Base-by-base conservation (phyloP, 2,113 vertebrate genomes). In the Nycticryphes semicollaris region DNA sequence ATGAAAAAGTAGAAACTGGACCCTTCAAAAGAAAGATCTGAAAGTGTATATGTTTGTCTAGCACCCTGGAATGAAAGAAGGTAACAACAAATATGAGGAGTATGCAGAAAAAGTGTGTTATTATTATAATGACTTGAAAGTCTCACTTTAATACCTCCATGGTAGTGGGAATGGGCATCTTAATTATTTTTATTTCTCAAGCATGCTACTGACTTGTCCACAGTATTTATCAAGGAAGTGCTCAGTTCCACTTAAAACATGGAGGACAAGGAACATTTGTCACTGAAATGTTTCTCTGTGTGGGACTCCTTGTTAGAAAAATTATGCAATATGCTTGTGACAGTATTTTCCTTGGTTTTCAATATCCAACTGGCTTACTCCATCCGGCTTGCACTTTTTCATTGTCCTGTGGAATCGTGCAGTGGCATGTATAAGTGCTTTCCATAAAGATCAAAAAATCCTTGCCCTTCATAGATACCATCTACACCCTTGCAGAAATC, bases 231-330 rank as follows among this genome's bases (percentile, higher is more conserved):
- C 13, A 78, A 79, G 80, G 9, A 13, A 76, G 50, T 43, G 37
- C 20, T 86, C 51, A 64, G 41, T 28, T 72, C 31, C 22, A 48
- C 2, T 1, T 15, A 51, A 60, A 94, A 47, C 13, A 33, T 6
- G 37, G 35, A n/a, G 23, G 8, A 51, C 19, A 70, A 69, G 7
- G 0, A 0, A 37, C 2, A 1, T 35, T 30, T 9, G 10, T 72
- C 56, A 30, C 5, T 33, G 35, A 87, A 74, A 72, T 48, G 16
- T 53, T 76, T n/a, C 28, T 2, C 0, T 25, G 6, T 27, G 19
- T 7, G 47, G 22, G 51, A 35, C 27, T 57, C 31, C 18, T n/a
- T 43, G 18, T 37, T 59, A 60, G 27, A 64, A 92, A 78, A 81
- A 93, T 88, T 25, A 30, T 25, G 66, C 10, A 37, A 4, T 39